phyloP scores from a whole-genome alignment of 2,888 invertebrate genomes.

The Erebia aethiops region DNA sequence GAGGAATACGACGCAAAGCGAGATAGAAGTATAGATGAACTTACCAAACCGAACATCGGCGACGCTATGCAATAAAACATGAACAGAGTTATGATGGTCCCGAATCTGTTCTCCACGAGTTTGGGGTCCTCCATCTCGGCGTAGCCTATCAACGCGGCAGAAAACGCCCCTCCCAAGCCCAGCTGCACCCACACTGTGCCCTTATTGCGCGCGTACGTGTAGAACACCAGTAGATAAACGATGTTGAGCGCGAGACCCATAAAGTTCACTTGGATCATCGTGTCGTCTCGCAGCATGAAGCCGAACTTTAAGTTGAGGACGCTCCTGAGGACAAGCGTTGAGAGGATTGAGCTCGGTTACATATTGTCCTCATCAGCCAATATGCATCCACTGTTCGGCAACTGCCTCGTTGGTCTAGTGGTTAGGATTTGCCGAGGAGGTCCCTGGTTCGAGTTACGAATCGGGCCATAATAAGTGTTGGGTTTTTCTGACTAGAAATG shows the following conservation, averaged over 20 bases:
- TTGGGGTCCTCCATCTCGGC: conserved; percentile 85
- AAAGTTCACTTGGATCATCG: conserved; percentile 90
- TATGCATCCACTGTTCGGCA: too few relatives aligned
- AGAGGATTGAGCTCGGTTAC: too few relatives aligned
- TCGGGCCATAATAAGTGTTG: too few relatives aligned
- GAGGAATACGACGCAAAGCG: too few relatives aligned
- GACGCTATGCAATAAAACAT: conserved; percentile 87
- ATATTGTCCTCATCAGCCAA: too few relatives aligned
- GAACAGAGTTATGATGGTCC: conserved; percentile 86
- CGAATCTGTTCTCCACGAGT: conserved; percentile 87
- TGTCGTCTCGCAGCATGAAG: conserved; percentile 86
- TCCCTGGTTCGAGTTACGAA: too few relatives aligned
- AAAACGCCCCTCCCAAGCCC: conserved; percentile 80
- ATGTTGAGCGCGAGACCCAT: conserved; percentile 88
- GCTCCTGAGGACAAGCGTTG: conserved; percentile 79
- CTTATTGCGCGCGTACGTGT: conserved; percentile 84
- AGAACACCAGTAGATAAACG: conserved; percentile 86
- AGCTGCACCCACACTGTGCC: conserved; percentile 80
- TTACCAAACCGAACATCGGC: conserved; percentile 87
- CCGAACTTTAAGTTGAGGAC: conserved; percentile 90
- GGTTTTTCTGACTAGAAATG: too few relatives aligned
- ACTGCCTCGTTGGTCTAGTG: too few relatives aligned
- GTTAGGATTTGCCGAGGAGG: too few relatives aligned
- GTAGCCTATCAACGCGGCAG: conserved; percentile 85
- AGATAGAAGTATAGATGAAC: conserved; percentile 48